Percentiles rank a stretch among this genome's conserved stretches.
phyloP scores from a whole-genome alignment of 2,113 vertebrate genomes.

The Marcusenius ussheri region DNA sequence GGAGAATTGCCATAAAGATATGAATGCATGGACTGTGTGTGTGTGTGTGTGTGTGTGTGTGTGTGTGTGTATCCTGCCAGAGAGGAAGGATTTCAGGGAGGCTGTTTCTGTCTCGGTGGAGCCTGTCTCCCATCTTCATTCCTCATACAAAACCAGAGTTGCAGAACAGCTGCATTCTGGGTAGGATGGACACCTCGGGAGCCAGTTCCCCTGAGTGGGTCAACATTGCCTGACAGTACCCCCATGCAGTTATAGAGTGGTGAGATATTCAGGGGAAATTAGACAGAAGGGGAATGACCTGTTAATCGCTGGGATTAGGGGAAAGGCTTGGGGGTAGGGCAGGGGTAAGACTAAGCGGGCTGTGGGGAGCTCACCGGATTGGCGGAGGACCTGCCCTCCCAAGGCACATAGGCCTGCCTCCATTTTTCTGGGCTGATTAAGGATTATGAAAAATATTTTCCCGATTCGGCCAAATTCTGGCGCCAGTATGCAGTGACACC shows the following conservation, averaged over 20 bases:
- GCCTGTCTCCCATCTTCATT: not conserved
- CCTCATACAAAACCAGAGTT: not conserved
- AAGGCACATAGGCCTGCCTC: constrained; percentile 48
- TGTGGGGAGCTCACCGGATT: constrained; percentile 49
- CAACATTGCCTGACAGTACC: constrained; percentile 32
- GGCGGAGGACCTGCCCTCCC: constrained; percentile 49
- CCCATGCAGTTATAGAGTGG: constrained; percentile 28
- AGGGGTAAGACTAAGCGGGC: constrained; percentile 48
- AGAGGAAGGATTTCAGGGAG: not conserved
- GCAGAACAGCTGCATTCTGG: not conserved
- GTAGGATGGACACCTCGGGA: constrained; percentile 28
- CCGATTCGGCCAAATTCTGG: constrained; percentile 12
- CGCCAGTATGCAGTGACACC: not conserved
- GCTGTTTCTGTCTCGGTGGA: not conserved
- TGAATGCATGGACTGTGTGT: not conserved
- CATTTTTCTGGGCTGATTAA: constrained; percentile 51
- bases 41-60: constrained; percentile 1
- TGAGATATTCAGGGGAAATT: constrained; percentile 41
- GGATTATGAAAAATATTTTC: constrained; percentile 43
- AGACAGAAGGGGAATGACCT: constrained; percentile 43
- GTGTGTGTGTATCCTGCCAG: not conserved
- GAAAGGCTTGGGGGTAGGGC: constrained; percentile 38
- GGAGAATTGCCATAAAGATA: constrained; percentile 38
- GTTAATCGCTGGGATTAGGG: constrained; percentile 62
- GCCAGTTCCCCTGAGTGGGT: constrained; percentile 41